Percentiles rank a stretch among this genome's conserved stretches.
phyloP scores from a whole-genome alignment of 2,113 vertebrate species.

The Cervus canadensis region DNA sequence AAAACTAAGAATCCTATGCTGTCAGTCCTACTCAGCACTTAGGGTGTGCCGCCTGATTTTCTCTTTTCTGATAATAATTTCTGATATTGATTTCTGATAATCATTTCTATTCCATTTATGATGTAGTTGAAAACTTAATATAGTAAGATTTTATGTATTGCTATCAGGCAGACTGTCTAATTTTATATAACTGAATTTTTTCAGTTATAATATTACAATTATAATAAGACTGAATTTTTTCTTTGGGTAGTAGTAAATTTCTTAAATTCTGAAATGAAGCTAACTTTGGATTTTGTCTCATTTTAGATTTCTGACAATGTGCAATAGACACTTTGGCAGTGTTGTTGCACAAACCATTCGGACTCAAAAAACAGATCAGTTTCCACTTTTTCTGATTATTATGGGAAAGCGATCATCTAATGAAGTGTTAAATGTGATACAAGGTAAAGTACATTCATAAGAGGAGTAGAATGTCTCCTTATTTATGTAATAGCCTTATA shows the following conservation, averaged over 20 bases:
- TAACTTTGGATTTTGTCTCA: constrained; percentile 41
- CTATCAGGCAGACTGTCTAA: background rate
- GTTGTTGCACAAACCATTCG: constrained; percentile 97
- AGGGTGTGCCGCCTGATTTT: constrained; percentile 2
- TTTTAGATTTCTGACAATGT: constrained; percentile 95
- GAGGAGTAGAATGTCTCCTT: background rate
- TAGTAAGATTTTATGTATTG: constrained; percentile 12
- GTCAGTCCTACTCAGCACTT: background rate
- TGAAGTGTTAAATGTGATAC: constrained; percentile 99
- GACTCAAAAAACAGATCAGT: constrained; percentile 98
- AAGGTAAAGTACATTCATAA: constrained; percentile 85
- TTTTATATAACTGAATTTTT: background rate
- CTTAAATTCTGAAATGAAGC: constrained; percentile 44
- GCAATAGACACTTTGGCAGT: constrained; percentile 97
- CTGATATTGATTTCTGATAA: background rate
- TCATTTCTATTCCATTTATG: background rate
- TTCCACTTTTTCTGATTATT: constrained; percentile 97
- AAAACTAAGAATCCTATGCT: constrained; percentile 1
- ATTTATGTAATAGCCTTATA: background rate
- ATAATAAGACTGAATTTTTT: constrained; percentile 13
- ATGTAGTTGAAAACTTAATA: background rate
- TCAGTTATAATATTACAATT: background rate
- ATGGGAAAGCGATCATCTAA: constrained; percentile 99
- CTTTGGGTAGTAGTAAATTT: background rate
- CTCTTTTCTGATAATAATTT: background rate